These are phyloP conservation scores for Crocodylus rhombifer DNA, from an alignment of 2,797 vertebrate species.

Conservation along the genomic window DNA sequence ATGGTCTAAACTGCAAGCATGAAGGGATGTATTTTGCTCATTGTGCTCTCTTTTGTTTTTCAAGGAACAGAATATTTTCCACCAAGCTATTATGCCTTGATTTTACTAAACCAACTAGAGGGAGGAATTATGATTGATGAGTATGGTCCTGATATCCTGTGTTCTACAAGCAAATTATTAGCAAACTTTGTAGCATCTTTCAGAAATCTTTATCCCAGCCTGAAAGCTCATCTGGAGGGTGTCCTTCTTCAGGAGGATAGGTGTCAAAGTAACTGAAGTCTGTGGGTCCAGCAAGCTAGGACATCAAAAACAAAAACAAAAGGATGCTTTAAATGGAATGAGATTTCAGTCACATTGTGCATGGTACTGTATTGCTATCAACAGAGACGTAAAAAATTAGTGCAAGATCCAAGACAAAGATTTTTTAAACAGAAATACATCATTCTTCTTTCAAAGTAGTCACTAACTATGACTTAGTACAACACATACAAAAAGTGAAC, in stretches of 20 bases:
- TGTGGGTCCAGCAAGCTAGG: slow-evolving; percentile 88
- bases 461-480: neutral
- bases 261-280: slow-evolving; percentile 95
- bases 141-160: neutral
- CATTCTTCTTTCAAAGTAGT: neutral
- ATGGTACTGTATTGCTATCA: neutral
- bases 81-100: neutral
- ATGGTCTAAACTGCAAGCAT: neutral
- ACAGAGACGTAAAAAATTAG: neutral
- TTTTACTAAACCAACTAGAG: neutral
- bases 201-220: slow-evolving; percentile 97
- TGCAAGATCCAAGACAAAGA: neutral
- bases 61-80: neutral
- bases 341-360: neutral
- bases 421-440: neutral
- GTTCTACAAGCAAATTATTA: neutral
- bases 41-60: neutral
- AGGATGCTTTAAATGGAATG: neutral
- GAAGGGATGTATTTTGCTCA: neutral
- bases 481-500: neutral
- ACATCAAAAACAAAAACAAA: slow-evolving; percentile 49
- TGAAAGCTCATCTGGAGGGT: slow-evolving; percentile 92
- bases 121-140: neutral
- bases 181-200: slow-evolving; percentile 28
- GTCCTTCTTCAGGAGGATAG: slow-evolving; percentile 91